Base-by-base conservation (phyloP, 2,888 invertebrate genomes). In the Chaitophorus viminalis region DNA sequence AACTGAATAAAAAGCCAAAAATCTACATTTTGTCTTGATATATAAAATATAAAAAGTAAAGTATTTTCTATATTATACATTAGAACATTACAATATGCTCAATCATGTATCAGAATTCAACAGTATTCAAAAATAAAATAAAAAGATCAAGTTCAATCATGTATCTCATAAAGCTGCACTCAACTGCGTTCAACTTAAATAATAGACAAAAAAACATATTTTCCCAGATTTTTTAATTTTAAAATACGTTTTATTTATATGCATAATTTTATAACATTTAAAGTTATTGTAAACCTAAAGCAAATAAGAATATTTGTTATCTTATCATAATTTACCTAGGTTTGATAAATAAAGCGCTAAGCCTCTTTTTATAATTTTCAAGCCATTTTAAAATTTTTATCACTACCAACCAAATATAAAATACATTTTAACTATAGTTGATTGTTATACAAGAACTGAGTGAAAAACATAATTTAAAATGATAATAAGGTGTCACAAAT, bases 321-420 rank as follows among this genome's bases (percentile, higher is more conserved):
- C 76, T 84, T 46, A 76, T 84, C 65, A 84, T 25, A 18, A 74
- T 83, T 46, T 29, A 81, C 39, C 9, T 33, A 14, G 33, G 8
- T 84, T 76, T 65, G 65, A 76, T 76, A 84, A 76, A 76, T 84
- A 18, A 76, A 39, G 6, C 6, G 36, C 3, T 39, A 25, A 75
- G 31, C 52, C 39, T 25, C 52, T 31, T 72, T 33, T 72, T 70
- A 82, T 29, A 6, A 82, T 70, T 65, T 5, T 21, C 21, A 81
- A 68, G 72, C 6, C 17, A 54, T 72, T 72, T 72, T n/a, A 8
- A n/a, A n/a, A n/a, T n/a, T n/a, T n/a, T n/a, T n/a, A n/a, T n/a
- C n/a, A n/a, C n/a, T n/a, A n/a, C n/a, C n/a, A n/a, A n/a, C n/a
- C n/a, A n/a, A n/a, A n/a, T n/a, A n/a, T n/a, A n/a, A n/a, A n/a